Conservation (phyloP, 2,888 invertebrate species). For the Tenthredo livida region DNA sequence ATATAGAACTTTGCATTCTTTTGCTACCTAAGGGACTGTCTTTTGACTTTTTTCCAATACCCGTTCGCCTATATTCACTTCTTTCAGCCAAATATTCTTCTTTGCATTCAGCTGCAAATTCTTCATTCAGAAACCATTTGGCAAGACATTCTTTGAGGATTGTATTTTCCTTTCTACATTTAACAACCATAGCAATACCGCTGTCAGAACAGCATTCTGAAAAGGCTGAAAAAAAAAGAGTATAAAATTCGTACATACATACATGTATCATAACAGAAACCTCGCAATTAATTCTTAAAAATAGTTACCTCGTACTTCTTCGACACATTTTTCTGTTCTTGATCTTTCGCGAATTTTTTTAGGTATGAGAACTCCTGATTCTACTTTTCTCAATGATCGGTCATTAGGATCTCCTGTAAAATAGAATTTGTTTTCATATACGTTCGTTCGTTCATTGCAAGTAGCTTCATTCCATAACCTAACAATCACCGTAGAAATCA, state of each 20-base stretch:
- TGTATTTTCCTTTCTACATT: slow-evolving; percentile 87
- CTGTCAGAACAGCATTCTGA: slow-evolving; percentile 83
- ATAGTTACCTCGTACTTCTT: slow-evolving; percentile 84
- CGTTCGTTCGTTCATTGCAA: not conserved
- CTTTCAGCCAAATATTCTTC: slow-evolving; percentile 90
- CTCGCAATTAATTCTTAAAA: not conserved
- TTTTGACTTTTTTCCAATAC: slow-evolving; percentile 82
- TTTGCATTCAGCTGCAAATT: slow-evolving; percentile 87
- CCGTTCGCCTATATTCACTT: slow-evolving; percentile 90
- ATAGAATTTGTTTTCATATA: slow-evolving; percentile 2
- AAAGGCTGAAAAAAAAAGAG: slow-evolving; percentile 75
- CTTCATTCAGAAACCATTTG: slow-evolving; percentile 88
- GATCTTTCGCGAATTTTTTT: slow-evolving; percentile 93
- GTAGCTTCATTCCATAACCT: slow-evolving; percentile 15
- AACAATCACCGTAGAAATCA: slow-evolving; percentile 10
- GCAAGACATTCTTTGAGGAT: slow-evolving; percentile 86
- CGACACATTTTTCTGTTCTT: slow-evolving; percentile 87
- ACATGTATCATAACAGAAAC: slow-evolving; percentile 1
- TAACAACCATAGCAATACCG: slow-evolving; percentile 85
- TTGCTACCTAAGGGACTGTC: not conserved
- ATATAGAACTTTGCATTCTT: slow-evolving; percentile 10
- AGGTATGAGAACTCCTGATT: slow-evolving; percentile 92
- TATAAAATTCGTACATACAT: not conserved
- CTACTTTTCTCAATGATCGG: slow-evolving; percentile 90
- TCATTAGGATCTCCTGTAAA: slow-evolving; percentile 92